phyloP scores from a whole-genome alignment of 1,140 invertebrate species.

The Bombus affinis region DNA sequence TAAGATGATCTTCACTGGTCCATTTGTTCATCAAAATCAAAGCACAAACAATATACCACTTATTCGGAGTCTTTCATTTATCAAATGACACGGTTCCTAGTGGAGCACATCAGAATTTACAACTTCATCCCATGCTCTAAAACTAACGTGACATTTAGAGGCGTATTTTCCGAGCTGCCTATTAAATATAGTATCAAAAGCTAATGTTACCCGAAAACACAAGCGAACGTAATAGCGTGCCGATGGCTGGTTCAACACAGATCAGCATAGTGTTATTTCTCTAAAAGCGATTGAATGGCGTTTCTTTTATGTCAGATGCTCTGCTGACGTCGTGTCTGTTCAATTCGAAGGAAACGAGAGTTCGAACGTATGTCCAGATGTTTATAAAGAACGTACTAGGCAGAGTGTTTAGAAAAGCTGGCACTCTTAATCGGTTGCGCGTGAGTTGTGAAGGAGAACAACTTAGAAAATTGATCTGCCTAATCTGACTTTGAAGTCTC shows the following conservation, averaged over 20 bases:
- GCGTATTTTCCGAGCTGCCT: background rate
- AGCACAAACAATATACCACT: background rate
- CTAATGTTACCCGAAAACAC: conserved; percentile 3
- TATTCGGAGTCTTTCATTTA: background rate
- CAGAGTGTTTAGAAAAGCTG: background rate
- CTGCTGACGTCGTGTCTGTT: background rate
- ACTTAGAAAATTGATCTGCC: background rate
- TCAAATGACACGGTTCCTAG: background rate
- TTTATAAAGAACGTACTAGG: background rate
- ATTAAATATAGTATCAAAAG: conserved; percentile 11
- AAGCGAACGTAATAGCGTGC: background rate
- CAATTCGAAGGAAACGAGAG: background rate
- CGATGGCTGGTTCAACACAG: background rate
- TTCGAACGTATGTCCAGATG: no score
- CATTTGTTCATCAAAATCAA: background rate
- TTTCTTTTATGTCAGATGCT: background rate
- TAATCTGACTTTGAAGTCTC: background rate
- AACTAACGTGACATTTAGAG: background rate
- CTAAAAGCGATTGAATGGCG: background rate
- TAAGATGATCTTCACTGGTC: background rate
- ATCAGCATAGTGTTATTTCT: background rate
- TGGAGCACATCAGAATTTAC: background rate
- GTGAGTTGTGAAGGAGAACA: background rate
- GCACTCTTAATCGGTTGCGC: background rate
- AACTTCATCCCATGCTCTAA: background rate